Evolutionary conservation across 2,888 invertebrate genomes (phyloP).

Genomic region (Mythimna lalbum): DNA sequence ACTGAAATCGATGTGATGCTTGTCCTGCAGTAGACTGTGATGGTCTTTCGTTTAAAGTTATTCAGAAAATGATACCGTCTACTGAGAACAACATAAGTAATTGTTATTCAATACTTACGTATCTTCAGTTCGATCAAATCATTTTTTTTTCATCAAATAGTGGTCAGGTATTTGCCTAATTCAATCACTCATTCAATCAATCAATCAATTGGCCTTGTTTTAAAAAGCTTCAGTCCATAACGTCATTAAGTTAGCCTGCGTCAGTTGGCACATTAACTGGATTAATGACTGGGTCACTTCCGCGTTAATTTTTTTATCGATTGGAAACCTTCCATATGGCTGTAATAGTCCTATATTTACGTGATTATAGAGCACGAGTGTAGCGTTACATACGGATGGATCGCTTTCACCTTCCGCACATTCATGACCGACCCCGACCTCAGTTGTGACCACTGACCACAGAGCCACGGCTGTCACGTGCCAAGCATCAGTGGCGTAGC

Average conservation of each 20-base stretch:
- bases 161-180: no score
- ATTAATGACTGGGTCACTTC: slow-evolving; percentile 66
- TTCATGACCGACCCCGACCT: slow-evolving; percentile 71
- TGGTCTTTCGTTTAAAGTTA: neutral
- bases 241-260: slow-evolving; percentile 15
- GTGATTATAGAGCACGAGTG: slow-evolving; percentile 45
- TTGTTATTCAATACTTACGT: neutral
- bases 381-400: slow-evolving; percentile 56
- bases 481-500: no score
- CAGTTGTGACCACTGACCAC: slow-evolving; percentile 53
- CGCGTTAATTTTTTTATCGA: slow-evolving; percentile 63
- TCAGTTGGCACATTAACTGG: slow-evolving; percentile 57
- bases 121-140: neutral
- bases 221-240: neutral
- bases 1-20: neutral
- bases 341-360: slow-evolving; percentile 28
- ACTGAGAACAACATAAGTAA: neutral
- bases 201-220: neutral
- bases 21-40: neutral
- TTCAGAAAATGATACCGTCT: neutral
- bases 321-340: slow-evolving; percentile 63
- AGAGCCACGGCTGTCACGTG: slow-evolving; percentile 33
- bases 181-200: neutral
- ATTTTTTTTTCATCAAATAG: neutral
- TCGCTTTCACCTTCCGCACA: slow-evolving; percentile 68